phyloP scores from a whole-genome alignment of 2,888 invertebrate genomes.

The Chrysotoxum bicinctum region DNA sequence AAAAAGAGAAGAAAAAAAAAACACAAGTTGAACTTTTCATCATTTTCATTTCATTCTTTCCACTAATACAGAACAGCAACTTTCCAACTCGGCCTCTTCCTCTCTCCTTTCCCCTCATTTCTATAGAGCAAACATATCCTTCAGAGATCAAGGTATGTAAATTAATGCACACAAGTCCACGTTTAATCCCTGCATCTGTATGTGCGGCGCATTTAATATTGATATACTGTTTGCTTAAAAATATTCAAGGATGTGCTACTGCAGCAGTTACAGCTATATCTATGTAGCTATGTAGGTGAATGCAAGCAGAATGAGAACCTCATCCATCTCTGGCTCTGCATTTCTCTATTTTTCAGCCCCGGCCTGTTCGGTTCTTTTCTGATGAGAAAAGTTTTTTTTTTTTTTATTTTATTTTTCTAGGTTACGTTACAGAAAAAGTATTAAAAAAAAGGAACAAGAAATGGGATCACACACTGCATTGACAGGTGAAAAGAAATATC shows the following conservation, averaged over 20 bases:
- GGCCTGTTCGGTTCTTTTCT: not conserved
- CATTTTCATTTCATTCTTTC: constrained; percentile 52
- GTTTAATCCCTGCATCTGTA: constrained; percentile 57
- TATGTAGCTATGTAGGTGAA: not conserved
- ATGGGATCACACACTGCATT: constrained; percentile 52
- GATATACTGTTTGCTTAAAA: constrained; percentile 64
- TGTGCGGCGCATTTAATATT: constrained; percentile 58
- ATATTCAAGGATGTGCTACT: constrained; percentile 64
- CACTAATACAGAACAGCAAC: constrained; percentile 8
- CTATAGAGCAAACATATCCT: constrained; percentile 29
- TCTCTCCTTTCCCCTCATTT: not conserved
- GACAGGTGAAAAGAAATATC: constrained; percentile 57
- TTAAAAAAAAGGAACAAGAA: constrained; percentile 5
- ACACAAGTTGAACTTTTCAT: constrained; percentile 55
- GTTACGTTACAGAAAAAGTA: constrained; percentile 48
- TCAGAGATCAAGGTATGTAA: constrained; percentile 69
- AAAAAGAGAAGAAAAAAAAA: constrained; percentile 10
- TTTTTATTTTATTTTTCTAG: constrained; percentile 41
- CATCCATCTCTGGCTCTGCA: not conserved
- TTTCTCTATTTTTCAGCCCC: not conserved
- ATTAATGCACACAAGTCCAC: constrained; percentile 66
- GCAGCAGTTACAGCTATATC: not conserved
- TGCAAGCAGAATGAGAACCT: constrained; percentile 15
- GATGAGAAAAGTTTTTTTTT: constrained; percentile 25
- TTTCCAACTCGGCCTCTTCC: not conserved